phyloP scores from a whole-genome alignment of 2,888 invertebrate species.

The Spisula subtruncata region DNA sequence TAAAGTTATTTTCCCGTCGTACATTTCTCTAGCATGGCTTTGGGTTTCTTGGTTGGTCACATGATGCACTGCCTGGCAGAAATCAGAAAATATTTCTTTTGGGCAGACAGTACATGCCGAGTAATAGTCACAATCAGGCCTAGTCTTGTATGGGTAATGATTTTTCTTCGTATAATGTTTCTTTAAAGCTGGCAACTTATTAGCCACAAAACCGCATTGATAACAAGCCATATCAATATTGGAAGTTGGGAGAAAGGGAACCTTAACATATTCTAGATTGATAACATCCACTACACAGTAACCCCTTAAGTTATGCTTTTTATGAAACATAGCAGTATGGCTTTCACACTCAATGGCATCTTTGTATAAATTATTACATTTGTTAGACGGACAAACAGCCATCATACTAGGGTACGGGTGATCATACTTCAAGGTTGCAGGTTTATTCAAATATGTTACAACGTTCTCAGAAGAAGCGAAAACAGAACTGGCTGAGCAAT shows the following conservation, averaged over 20 bases:
- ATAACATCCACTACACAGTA: conserved; percentile 44
- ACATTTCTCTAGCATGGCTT: background rate
- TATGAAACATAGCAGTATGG: conserved; percentile 9
- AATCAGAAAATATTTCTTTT: background rate
- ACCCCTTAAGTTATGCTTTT: background rate
- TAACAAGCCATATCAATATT: conserved; percentile 12
- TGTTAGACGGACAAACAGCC: conserved; percentile 14
- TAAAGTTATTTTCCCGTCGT: conserved; percentile 16
- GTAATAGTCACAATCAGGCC: conserved; percentile 1
- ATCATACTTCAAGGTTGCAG: background rate
- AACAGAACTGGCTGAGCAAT: conserved; percentile 44
- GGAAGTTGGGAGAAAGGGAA: too few relatives aligned
- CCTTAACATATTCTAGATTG: background rate
- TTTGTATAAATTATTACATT: background rate
- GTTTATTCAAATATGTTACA: background rate
- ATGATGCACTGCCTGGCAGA: background rate
- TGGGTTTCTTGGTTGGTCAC: background rate
- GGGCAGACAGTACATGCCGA: background rate
- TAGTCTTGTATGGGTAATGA: background rate
- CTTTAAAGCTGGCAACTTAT: background rate
- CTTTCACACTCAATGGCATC: conserved; percentile 13
- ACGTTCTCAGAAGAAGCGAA: conserved; percentile 8
- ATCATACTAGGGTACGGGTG: conserved; percentile 11
- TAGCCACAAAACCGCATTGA: background rate
- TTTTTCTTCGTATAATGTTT: background rate